Evolutionary conservation across 1,140 invertebrate genomes (phyloP), one percentile per base, ranked within the genome.

Genomic region (Popillia japonica): DNA sequence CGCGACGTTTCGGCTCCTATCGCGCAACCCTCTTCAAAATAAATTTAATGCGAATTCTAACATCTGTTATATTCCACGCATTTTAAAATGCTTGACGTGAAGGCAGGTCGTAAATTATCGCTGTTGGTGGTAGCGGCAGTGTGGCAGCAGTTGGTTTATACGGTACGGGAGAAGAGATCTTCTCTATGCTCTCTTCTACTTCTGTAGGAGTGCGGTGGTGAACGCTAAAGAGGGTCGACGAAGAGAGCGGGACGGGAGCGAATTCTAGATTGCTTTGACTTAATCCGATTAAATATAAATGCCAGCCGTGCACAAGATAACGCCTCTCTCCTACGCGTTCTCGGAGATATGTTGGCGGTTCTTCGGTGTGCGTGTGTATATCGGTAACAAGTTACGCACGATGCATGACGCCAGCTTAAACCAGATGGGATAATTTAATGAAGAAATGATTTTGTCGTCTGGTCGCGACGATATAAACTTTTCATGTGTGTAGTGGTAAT

Each of bases 211-310:
- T n/a, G 11, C 61, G 61, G 20, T 27, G 22, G 22, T 34, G n/a
- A 8, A 34, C 27, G 27, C 27, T 34, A 34, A 34, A 34, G 27
- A 34, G 27, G 27, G 27, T 34, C 59, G 59, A 3, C 20, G 20
- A 20, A 34, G 20, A 68, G 61, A 8, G 20, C 0, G 6, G 20
- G 8, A 23, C 9, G 1, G 59, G 14, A 64, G 44, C 1, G 44
- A 64, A 23, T 34, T 34, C 9, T 68, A 68, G 61, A 68, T 68
- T 68, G 61, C 61, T 68, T 68, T 34, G 27, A 68, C 27, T 68
- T 68, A 68, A 68, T 68, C 61, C 61, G 61, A 68, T 68, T 68
- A 68, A 68, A 68, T 68, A 68, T 68, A 34, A 68, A 68, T 68
- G 61, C 61, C 61, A 68, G 61, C 61, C 61, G 27, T 34, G 61